Evolutionary conservation across 2,888 invertebrate genomes (phyloP).

Genomic region (Cotesia congregata): DNA sequence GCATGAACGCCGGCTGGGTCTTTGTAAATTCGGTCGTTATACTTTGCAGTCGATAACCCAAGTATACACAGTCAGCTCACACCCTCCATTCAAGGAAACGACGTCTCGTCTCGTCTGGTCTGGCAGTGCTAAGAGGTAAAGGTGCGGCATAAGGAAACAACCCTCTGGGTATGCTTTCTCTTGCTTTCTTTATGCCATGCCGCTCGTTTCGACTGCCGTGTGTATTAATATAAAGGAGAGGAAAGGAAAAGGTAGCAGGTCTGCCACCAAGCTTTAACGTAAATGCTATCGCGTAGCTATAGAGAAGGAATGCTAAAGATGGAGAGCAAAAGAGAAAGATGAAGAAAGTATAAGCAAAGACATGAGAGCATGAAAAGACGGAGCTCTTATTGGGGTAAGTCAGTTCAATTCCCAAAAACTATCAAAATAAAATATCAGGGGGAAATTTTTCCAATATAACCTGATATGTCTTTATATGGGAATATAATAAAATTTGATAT

Average conservation of each 20-base stretch:
- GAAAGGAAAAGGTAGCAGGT: slow-evolving; percentile 31
- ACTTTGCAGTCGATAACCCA: slow-evolving; percentile 51
- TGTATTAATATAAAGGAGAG: slow-evolving; percentile 27
- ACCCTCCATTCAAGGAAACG: slow-evolving; percentile 36
- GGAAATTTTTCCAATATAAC: not conserved
- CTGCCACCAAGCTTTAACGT: not conserved
- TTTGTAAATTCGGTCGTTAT: slow-evolving; percentile 40
- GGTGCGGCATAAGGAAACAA: slow-evolving; percentile 41
- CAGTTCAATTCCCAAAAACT: slow-evolving; percentile 21
- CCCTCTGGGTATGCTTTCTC: slow-evolving; percentile 38
- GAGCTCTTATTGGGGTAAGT: slow-evolving; percentile 20
- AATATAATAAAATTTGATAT: too few relatives aligned
- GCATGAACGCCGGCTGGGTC: not conserved
- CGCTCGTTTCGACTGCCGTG: not conserved
- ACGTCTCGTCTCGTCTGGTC: slow-evolving; percentile 42
- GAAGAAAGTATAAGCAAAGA: slow-evolving; percentile 22
- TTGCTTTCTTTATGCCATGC: slow-evolving; percentile 33
- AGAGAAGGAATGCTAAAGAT: slow-evolving; percentile 30
- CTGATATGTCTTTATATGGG: too few relatives aligned
- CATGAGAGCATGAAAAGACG: slow-evolving; percentile 16
- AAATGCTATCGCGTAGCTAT: not conserved
- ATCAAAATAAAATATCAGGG: slow-evolving; percentile 20
- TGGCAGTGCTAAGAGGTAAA: slow-evolving; percentile 13
- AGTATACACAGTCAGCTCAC: slow-evolving; percentile 22
- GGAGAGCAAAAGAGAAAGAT: slow-evolving; percentile 28